Evolutionary conservation across 1,140 invertebrate genomes (phyloP).

Genomic region (Dendroctonus ponderosae): DNA sequence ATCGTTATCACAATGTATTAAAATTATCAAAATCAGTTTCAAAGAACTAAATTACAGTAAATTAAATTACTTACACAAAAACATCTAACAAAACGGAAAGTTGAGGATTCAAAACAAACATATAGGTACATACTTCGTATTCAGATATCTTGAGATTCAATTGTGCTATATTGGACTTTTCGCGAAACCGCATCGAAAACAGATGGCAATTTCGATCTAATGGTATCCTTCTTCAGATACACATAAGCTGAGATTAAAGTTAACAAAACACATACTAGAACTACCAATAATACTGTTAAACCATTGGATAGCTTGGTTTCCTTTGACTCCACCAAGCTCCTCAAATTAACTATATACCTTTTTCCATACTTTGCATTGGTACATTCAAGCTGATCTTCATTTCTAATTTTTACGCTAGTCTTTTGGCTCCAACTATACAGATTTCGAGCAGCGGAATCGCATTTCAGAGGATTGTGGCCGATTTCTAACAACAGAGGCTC

Average conservation of each 20-base stretch:
- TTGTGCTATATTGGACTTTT: conserved; percentile 73
- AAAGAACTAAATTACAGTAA: too few species aligned
- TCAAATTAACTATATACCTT: conserved; percentile 50
- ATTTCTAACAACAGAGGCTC: conserved; percentile 66
- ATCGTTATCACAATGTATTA: too few species aligned
- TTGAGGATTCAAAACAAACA: neutral
- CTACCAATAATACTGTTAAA: conserved; percentile 57
- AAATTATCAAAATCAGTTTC: too few species aligned
- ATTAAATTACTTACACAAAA: too few species aligned
- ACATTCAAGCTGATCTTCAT: conserved; percentile 59
- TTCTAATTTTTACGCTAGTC: conserved; percentile 62
- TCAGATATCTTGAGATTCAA: conserved; percentile 54
- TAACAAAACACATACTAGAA: conserved; percentile 58
- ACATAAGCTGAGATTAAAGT: conserved; percentile 57
- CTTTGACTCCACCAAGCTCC: conserved; percentile 49
- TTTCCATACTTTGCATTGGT: conserved; percentile 45
- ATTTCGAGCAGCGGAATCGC: conserved; percentile 62
- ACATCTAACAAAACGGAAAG: too few species aligned
- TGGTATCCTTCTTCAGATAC: conserved; percentile 61
- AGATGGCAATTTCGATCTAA: conserved; percentile 61
- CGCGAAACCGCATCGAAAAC: conserved; percentile 65
- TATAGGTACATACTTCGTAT: neutral
- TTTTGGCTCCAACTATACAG: conserved; percentile 65
- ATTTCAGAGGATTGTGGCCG: conserved; percentile 66
- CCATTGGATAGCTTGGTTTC: conserved; percentile 50